Base-by-base conservation (phyloP, 37 sponge, comb jelly and placozoan species). In the Dysidea cf. avara region DNA sequence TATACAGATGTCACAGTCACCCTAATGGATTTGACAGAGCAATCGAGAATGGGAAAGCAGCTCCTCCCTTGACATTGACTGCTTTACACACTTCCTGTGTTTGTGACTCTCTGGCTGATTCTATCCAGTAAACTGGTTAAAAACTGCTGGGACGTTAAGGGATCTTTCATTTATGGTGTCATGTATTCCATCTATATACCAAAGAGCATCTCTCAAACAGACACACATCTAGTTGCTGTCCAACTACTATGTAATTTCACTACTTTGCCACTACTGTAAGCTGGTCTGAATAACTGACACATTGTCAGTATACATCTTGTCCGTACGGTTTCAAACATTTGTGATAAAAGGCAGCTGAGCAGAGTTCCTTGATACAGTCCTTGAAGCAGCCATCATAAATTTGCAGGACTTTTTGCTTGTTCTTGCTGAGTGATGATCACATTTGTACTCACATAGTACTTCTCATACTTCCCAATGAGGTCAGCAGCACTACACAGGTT, bases 31-130 rank as follows among this genome's bases (percentile, higher is more conserved):
- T n/a, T n/a, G n/a, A n/a, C n/a, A n/a, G n/a, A n/a, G n/a, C n/a
- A n/a, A n/a, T 39, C 56, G 73, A n/a, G 73, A 72, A 57, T 72
- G 73, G 22, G 73, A 35, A 12, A 72, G 22, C 31, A 57, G 73
- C 22, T 56, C 40, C 36, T 72, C 73, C 25, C 73, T 34, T 32
- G 60, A 71, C 54, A 72, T 40, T 14, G 69, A 47, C 14, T 43
- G 33, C 31, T 50, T 12, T 71, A 46, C 53, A 53, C 56, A 36
- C 56, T 60, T 35, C 61, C 71, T 79, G 62, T 32, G 64, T 36
- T 31, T 63, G 38, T 63, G 64, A n/a, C 21, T 63, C 33, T 63
- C 64, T 63, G 64, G 64, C 64, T 36, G 25, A 31, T 63, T 63
- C 21, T 63, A 63, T 22, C 64, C 64, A 26, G 47, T 47, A 74